Percentiles rank a stretch among this genome's conserved stretches.
These are phyloP conservation scores for Neoaliturus tenellus DNA, from an alignment of 2,888 invertebrate species.

Conservation along the genomic window DNA sequence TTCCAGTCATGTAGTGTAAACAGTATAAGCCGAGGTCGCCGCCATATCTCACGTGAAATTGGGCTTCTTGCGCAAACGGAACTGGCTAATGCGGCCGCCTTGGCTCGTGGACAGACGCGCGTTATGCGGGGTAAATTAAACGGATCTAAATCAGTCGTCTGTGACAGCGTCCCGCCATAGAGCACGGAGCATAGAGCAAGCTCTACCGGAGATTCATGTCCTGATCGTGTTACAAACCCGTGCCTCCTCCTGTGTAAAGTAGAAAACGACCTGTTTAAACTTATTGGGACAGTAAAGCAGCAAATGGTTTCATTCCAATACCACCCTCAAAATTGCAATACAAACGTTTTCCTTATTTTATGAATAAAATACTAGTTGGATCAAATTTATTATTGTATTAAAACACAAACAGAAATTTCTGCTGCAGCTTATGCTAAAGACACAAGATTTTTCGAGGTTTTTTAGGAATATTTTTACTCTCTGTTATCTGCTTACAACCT, in stretches of 20 bases:
- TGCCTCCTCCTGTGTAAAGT: background rate
- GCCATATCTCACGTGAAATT: constrained; percentile 35
- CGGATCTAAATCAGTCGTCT: constrained; percentile 24
- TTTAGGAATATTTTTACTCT: too few relatives aligned
- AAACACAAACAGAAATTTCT: too few relatives aligned
- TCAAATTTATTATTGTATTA: too few relatives aligned
- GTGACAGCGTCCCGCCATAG: background rate
- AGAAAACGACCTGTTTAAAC: background rate
- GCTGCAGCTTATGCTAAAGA: too few relatives aligned
- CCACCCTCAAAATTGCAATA: too few relatives aligned
- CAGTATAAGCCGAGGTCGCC: constrained; percentile 22
- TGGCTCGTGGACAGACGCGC: constrained; percentile 8
- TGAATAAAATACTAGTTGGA: too few relatives aligned
- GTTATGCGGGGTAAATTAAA: constrained; percentile 27
- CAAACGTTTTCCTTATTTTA: too few relatives aligned
- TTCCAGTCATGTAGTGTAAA: constrained; percentile 17
- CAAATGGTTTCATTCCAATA: too few relatives aligned
- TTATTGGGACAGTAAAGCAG: too few relatives aligned
- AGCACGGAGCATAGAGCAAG: background rate
- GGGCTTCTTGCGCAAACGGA: constrained; percentile 39
- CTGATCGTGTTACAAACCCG: background rate
- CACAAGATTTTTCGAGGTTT: too few relatives aligned
- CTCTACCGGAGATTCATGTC: background rate
- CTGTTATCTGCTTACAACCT: too few relatives aligned
- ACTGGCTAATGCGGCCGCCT: constrained; percentile 29